phyloP scores from a whole-genome alignment of 1,140 invertebrate genomes.

The Drosophila leontia region DNA sequence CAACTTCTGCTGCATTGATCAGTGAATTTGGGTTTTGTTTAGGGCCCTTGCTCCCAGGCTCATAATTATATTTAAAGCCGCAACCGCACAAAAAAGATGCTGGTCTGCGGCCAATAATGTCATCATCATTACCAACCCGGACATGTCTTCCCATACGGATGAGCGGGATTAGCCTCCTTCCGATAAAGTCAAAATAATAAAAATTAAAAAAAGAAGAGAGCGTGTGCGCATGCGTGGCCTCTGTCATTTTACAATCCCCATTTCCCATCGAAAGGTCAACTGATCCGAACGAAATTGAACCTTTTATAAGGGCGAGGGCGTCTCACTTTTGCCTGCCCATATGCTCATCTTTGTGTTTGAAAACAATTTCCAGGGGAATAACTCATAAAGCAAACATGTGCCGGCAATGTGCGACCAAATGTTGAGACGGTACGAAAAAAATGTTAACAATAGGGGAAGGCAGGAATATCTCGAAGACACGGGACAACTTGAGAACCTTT shows the following conservation, averaged over 20 bases:
- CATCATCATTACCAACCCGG: slow-evolving; percentile 62
- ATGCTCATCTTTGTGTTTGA: slow-evolving; percentile 66
- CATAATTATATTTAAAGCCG: slow-evolving; percentile 59
- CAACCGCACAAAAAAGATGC: slow-evolving; percentile 64
- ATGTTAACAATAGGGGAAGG: background rate
- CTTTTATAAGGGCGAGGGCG: slow-evolving; percentile 70
- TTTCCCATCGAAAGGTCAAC: slow-evolving; percentile 57
- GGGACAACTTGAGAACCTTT: slow-evolving; percentile 38
- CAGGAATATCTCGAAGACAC: slow-evolving; percentile 27
- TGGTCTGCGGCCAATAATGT: slow-evolving; percentile 69
- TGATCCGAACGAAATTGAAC: slow-evolving; percentile 68
- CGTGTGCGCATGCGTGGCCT: slow-evolving; percentile 53
- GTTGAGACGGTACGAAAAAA: slow-evolving; percentile 15
- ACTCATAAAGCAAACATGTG: slow-evolving; percentile 69
- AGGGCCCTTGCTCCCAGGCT: slow-evolving; percentile 29
- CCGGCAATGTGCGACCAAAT: slow-evolving; percentile 65
- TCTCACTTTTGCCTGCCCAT: slow-evolving; percentile 40
- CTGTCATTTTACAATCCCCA: slow-evolving; percentile 44
- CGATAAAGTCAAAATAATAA: slow-evolving; percentile 76
- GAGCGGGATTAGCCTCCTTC: slow-evolving; percentile 54
- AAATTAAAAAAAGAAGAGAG: slow-evolving; percentile 47
- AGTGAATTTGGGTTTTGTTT: slow-evolving; percentile 22
- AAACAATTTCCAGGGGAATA: slow-evolving; percentile 49
- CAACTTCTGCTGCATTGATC: slow-evolving; percentile 38
- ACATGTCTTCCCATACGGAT: slow-evolving; percentile 70